phyloP scores from a whole-genome alignment of 2,113 vertebrate genomes.

The Pseudorhombus dupliciocellatus region DNA sequence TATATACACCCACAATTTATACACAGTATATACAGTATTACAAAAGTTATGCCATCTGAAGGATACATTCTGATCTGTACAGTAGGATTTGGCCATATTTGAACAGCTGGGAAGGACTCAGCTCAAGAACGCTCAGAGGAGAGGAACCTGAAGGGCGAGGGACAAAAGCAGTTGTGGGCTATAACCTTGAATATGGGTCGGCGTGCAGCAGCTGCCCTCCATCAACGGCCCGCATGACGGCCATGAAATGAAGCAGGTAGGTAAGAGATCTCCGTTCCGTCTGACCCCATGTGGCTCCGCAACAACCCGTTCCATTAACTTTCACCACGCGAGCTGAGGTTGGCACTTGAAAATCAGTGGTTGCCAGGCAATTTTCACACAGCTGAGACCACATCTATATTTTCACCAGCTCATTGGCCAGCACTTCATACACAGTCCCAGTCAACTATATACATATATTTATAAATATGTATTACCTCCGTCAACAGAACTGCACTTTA shows the following conservation, averaged over 20 bases:
- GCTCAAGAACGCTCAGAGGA: not conserved
- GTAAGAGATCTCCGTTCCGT: slow-evolving; percentile 51
- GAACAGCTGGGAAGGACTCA: not conserved
- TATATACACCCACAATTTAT: too few species aligned
- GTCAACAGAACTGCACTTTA: too few species aligned
- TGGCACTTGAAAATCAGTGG: slow-evolving; percentile 54
- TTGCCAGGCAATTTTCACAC: slow-evolving; percentile 42
- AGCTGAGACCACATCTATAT: slow-evolving; percentile 10
- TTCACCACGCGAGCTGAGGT: slow-evolving; percentile 44
- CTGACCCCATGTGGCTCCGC: slow-evolving; percentile 57
- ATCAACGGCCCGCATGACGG: slow-evolving; percentile 55
- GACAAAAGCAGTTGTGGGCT: slow-evolving; percentile 51
- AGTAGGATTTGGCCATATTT: not conserved
- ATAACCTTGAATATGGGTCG: slow-evolving; percentile 60
- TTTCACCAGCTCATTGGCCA: slow-evolving; percentile 49
- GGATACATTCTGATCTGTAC: too few species aligned
- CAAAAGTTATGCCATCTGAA: too few species aligned
- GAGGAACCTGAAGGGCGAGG: slow-evolving; percentile 17
- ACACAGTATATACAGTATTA: too few species aligned
- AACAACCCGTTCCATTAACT: slow-evolving; percentile 67
- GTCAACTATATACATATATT: not conserved
- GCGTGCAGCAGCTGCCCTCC: slow-evolving; percentile 56
- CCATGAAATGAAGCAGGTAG: slow-evolving; percentile 59
- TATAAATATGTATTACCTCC: not conserved
- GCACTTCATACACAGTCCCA: slow-evolving; percentile 25